Evolutionary conservation across 2,888 invertebrate species (phyloP).

Genomic region (Embidobia sp.): DNA sequence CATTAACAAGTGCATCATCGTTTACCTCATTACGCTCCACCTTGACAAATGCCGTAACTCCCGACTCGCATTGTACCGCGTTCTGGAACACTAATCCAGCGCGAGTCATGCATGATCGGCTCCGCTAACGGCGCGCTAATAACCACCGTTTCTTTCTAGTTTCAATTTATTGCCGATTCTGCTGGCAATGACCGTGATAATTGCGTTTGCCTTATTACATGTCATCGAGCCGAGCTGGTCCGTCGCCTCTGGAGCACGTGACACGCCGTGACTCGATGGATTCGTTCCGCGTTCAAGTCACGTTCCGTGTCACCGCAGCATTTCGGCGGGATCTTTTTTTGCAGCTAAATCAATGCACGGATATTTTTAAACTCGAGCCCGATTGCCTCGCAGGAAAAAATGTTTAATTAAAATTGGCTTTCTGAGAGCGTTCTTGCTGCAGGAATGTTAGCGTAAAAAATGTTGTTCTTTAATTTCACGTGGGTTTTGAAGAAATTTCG

Average conservation of each 20-base stretch:
- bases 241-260: conserved; percentile 71
- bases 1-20: conserved; percentile 49
- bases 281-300: conserved; percentile 76
- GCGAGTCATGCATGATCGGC: conserved; percentile 76
- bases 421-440: neutral
- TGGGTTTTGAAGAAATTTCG: too few species aligned
- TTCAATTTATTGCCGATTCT: conserved; percentile 75
- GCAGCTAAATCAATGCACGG: conserved; percentile 34
- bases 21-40: conserved; percentile 19
- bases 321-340: conserved; percentile 46
- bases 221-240: conserved; percentile 69
- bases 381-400: neutral
- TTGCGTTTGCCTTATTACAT: conserved; percentile 66
- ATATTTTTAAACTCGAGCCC: neutral
- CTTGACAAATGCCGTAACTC: conserved; percentile 37
- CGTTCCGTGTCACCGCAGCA: conserved; percentile 59
- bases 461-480: too few species aligned
- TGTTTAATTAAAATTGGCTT: conserved; percentile 22
- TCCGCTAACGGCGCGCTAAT: conserved; percentile 78
- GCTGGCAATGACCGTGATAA: conserved; percentile 65
- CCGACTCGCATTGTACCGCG: conserved; percentile 37
- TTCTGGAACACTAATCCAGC: conserved; percentile 68
- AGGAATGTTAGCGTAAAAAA: neutral
- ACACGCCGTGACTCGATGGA: conserved; percentile 77
- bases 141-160: conserved; percentile 76